phyloP scores from a whole-genome alignment of 2,797 vertebrate genomes.

The Hapalemur alaotrensis region DNA sequence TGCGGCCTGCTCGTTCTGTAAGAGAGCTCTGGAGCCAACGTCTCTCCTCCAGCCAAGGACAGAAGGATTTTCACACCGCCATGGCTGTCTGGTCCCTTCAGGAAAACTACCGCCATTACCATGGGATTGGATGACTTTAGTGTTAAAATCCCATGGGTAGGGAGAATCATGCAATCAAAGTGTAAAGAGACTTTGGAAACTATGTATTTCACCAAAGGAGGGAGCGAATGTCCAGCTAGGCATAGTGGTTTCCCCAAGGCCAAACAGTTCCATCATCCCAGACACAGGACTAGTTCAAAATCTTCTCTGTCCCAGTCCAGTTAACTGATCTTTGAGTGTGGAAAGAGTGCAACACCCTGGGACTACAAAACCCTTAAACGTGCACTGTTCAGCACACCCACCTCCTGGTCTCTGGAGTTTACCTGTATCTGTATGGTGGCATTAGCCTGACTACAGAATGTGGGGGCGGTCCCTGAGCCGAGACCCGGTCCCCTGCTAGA shows the following conservation, averaged over 20 bases:
- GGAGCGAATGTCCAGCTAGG: neutral
- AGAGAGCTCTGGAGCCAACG: neutral
- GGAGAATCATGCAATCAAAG: neutral
- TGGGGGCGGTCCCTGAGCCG: neutral
- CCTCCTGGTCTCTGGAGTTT: neutral
- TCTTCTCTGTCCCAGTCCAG: neutral
- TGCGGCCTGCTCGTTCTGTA: neutral
- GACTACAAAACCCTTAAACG: neutral
- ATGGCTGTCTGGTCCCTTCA: neutral
- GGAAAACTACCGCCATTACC: neutral
- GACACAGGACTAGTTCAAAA: neutral
- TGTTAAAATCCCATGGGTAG: neutral
- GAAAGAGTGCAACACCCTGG: neutral
- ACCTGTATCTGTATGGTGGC: neutral
- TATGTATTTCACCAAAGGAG: neutral
- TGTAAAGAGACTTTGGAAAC: neutral
- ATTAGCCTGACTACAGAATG: neutral
- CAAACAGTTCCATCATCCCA: neutral
- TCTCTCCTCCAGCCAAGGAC: neutral
- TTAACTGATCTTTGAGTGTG: neutral
- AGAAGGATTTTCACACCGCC: neutral
- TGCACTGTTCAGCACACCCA: no score
- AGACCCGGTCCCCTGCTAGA: no score
- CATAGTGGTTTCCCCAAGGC: neutral
- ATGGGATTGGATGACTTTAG: neutral